Base-by-base conservation (phyloP, 2,113 vertebrate species). In the Oxygymnocypris stewartii region DNA sequence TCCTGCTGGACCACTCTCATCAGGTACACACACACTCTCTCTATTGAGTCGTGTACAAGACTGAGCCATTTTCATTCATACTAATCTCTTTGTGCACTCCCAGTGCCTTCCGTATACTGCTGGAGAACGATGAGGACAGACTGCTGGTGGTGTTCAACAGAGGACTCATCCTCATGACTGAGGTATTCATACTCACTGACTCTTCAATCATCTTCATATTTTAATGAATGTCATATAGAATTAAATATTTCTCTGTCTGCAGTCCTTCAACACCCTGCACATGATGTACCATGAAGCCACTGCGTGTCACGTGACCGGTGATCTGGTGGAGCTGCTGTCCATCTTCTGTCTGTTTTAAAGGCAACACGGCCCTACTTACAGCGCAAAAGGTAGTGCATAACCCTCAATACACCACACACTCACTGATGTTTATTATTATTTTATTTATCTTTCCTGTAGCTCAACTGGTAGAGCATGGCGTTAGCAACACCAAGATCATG, bases 251-350 rank as follows among this genome's bases (percentile, higher is more conserved):
- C 88, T 25, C 16, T 25, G 2, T 40, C 63, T 23, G 76, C 89
- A 99, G 98, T 99, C 97, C n/a, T 99, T 99, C 93, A 99, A 99
- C 94, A 99, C 98, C 0, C 93, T 99, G 89, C 98, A 99, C 95
- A 99, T 99, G 98, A 99, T 99, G 98, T 99, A 99, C 93, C 98
- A 99, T 1, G 98, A 99, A 95, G 98, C 98, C 37, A 99, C 98
- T 42, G 98, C 98, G 37, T 99, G 98, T 91, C 98, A 99, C 12
- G 98, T 99, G 89, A 99, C 98, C 28, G 98, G 98, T 86, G 98
- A 99, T 94, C 95, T 99, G 85, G 98, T 98, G 87, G 98, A 99
- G 93, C 97, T 99, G 92, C 95, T 99, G 63, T 99, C 98, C 87
- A 99, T 99, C 92, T 98, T 99, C 96, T 99, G 76, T 99, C 97